Percentiles rank a stretch among this genome's conserved stretches.
phyloP scores from a whole-genome alignment of 2,888 invertebrate species.

The Perithous albicinctus region DNA sequence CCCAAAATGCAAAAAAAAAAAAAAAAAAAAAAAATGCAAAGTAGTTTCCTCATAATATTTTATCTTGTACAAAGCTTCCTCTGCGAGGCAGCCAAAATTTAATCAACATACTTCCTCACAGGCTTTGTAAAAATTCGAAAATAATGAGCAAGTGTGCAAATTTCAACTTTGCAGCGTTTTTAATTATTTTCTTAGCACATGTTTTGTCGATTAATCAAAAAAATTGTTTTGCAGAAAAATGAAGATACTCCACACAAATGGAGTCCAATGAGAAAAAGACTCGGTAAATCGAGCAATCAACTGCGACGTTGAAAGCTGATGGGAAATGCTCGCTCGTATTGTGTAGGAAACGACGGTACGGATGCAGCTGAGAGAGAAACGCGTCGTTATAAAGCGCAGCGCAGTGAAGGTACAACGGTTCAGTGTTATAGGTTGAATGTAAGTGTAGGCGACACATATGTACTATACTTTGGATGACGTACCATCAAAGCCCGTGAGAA shows the following conservation, averaged over 20 bases:
- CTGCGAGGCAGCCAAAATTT: too few species aligned
- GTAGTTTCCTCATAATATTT: too few species aligned
- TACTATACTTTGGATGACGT: slow-evolving; percentile 56
- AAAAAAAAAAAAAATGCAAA: too few species aligned
- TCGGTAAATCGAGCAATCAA: not conserved
- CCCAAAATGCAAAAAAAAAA: too few species aligned
- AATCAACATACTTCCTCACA: too few species aligned
- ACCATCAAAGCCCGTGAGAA: slow-evolving; percentile 71
- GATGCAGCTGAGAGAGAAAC: slow-evolving; percentile 36
- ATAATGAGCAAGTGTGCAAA: too few species aligned
- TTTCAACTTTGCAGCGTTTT: too few species aligned
- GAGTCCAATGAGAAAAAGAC: not conserved
- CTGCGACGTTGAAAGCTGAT: slow-evolving; percentile 1
- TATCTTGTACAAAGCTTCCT: too few species aligned
- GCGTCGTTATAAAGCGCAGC: slow-evolving; percentile 1
- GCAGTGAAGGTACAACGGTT: not conserved
- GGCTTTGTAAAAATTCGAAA: too few species aligned
- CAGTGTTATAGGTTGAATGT: not conserved
- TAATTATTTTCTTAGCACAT: too few species aligned
- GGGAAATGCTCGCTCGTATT: slow-evolving; percentile 15
- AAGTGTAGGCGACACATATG: slow-evolving; percentile 23
- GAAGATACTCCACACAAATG: not conserved
- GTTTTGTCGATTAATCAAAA: too few species aligned
- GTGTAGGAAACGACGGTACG: slow-evolving; percentile 8
- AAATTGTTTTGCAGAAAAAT: not conserved